These are phyloP conservation scores for Euwallacea fornicatus DNA, from an alignment of 1,140 invertebrate species.

Conservation along the genomic window DNA sequence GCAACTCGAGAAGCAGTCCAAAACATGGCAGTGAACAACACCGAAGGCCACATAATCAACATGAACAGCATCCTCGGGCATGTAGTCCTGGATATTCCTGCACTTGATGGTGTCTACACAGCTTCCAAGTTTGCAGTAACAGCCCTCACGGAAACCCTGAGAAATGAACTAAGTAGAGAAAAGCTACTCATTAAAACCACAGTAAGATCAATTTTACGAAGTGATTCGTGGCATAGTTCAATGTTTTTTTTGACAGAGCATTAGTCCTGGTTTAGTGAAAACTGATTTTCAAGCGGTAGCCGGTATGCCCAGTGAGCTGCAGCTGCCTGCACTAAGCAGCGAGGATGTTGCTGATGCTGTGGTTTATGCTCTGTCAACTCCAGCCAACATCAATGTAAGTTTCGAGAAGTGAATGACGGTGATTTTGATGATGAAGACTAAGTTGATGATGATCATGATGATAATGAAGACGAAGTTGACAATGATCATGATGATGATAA, in stretches of 20 bases:
- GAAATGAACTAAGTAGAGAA: conserved; percentile 55
- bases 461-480: too few relatives aligned
- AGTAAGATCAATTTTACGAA: conserved; percentile 40
- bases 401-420: too few relatives aligned
- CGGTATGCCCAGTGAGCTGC: conserved; percentile 42
- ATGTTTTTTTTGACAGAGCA: conserved; percentile 13
- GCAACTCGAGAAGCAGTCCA: conserved; percentile 60
- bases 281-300: conserved; percentile 50
- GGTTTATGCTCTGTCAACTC: conserved; percentile 56
- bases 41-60: conserved; percentile 42
- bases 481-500: too few relatives aligned
- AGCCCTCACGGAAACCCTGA: conserved; percentile 61
- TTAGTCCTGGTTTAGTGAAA: conserved; percentile 59
- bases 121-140: conserved; percentile 64
- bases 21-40: conserved; percentile 36
- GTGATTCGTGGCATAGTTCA: not conserved
- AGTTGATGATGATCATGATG: too few relatives aligned
- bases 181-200: conserved; percentile 58
- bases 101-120: conserved; percentile 57
- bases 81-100: conserved; percentile 37
- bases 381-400: conserved; percentile 58
- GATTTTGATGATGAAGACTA: too few relatives aligned
- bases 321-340: not conserved
- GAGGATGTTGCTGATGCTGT: conserved; percentile 60
- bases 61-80: conserved; percentile 44